These are phyloP conservation scores for Heliangelus exortis DNA, from an alignment of 2,797 vertebrate genomes.

Conservation along the genomic window DNA sequence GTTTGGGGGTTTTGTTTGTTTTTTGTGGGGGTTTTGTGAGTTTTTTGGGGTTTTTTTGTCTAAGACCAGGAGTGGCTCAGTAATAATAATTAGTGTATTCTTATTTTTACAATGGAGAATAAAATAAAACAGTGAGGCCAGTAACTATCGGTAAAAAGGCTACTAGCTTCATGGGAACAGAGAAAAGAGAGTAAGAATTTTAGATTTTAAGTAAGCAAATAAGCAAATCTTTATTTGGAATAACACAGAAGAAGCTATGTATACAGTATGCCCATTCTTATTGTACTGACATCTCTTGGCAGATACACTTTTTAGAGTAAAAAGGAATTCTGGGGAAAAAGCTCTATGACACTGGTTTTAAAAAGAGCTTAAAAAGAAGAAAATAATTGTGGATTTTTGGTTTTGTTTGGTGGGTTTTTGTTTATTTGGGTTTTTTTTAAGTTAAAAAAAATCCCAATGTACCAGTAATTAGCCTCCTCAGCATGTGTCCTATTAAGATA, in stretches of 20 bases:
- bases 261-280: background rate
- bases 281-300: background rate
- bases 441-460: background rate
- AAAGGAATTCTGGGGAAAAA: background rate
- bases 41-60: background rate
- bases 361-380: background rate
- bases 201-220: background rate
- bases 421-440: too few species aligned
- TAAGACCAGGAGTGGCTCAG: background rate
- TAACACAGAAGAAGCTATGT: background rate
- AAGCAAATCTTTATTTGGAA: background rate
- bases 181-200: background rate
- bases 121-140: background rate
- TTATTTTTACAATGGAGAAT: background rate
- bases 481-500: background rate
- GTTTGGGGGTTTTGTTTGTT: too few species aligned
- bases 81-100: background rate
- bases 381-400: background rate
- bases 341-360: background rate
- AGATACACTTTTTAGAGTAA: background rate
- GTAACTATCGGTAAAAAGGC: background rate
- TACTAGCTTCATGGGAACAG: background rate
- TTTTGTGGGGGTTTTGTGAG: too few species aligned
- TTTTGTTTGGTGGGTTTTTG: background rate
- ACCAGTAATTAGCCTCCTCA: conserved; percentile 9